These are phyloP conservation scores for Dendroctonus ponderosae DNA, from an alignment of 1,140 invertebrate species.

Conservation along the genomic window DNA sequence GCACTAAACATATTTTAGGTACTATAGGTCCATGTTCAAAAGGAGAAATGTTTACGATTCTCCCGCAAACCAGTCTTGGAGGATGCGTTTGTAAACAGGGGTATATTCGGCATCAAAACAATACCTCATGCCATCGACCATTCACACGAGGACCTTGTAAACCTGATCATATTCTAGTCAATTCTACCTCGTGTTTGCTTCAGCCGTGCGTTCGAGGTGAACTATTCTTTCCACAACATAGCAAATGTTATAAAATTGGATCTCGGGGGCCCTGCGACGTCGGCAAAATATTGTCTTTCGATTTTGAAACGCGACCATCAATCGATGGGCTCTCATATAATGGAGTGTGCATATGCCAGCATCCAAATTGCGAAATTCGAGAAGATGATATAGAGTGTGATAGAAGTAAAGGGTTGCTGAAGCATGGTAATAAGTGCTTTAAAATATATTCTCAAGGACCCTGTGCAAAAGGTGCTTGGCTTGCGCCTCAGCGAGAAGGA, in stretches of 20 bases:
- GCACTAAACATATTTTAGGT: slow-evolving; percentile 50
- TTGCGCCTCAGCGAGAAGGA: slow-evolving; percentile 57
- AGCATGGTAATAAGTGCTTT: slow-evolving; percentile 64
- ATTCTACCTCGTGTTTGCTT: slow-evolving; percentile 58
- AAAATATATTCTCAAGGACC: slow-evolving; percentile 72
- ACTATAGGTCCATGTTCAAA: slow-evolving; percentile 66
- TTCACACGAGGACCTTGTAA: slow-evolving; percentile 75
- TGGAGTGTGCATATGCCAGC: slow-evolving; percentile 70
- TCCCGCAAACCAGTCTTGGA: slow-evolving; percentile 54
- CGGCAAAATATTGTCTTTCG: slow-evolving; percentile 72
- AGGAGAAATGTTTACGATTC: slow-evolving; percentile 63
- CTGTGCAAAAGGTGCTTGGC: slow-evolving; percentile 70
- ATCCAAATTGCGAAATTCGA: slow-evolving; percentile 41
- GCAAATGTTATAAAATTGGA: slow-evolving; percentile 73
- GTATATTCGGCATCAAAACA: slow-evolving; percentile 62
- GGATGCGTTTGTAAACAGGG: slow-evolving; percentile 68
- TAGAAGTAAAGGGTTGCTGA: slow-evolving; percentile 59
- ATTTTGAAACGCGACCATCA: slow-evolving; percentile 70
- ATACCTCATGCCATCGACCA: slow-evolving; percentile 70
- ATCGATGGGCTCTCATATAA: slow-evolving; percentile 78
- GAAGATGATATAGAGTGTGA: slow-evolving; percentile 54
- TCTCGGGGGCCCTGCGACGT: slow-evolving; percentile 67
- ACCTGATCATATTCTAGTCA: slow-evolving; percentile 63
- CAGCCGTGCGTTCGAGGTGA: slow-evolving; percentile 70
- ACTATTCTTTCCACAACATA: slow-evolving; percentile 70